Base-by-base conservation (phyloP, 2,888 invertebrate species). In the Suillia variegata region DNA sequence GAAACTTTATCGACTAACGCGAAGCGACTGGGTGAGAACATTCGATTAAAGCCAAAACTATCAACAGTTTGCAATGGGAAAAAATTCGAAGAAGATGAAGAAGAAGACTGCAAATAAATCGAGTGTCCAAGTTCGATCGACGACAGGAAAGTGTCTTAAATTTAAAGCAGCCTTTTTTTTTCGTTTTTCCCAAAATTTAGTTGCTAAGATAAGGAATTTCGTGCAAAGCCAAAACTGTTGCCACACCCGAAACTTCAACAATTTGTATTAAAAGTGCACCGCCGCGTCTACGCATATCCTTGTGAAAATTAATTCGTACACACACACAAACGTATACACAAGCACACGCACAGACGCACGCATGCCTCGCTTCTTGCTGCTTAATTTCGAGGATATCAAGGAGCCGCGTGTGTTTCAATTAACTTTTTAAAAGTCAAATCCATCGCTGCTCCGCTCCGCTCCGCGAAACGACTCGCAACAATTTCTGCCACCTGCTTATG, bases 371-470 rank as follows among this genome's bases (percentile, higher is more conserved):
- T 20, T 10, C 21, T 57, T 24, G 61, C 38, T 56, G 61, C 52
- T 63, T 63, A 61, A 63, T 59, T 61, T 57, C 42, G 57, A n/a
- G n/a, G n/a, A n/a, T n/a, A n/a, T n/a, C n/a, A n/a, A n/a, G n/a
- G n/a, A 34, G 45, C 22, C 59, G 54, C 48, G 54, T 61, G 59
- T 57, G 57, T 63, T 63, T 63, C 63, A 63, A 63, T 63, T 63
- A 63, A 63, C 59, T 59, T 61, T 59, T 52, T 33, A 51, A 49
- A 53, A 55, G 57, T 61, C 55, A 53, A 56, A 61, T 55, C 49
- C 56, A 34, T 53, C 52, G 38, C n/a, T 33, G 42, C 24, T 38
- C n/a, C 10, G 38, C 10, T 45, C n/a, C n/a, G n/a, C n/a, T n/a
- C n/a, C n/a, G n/a, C n/a, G n/a, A n/a, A n/a, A n/a, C n/a, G n/a